Evolutionary conservation across 2,888 invertebrate genomes (phyloP), one percentile per base, ranked within the genome.

Genomic region (Cephus pulcher): DNA sequence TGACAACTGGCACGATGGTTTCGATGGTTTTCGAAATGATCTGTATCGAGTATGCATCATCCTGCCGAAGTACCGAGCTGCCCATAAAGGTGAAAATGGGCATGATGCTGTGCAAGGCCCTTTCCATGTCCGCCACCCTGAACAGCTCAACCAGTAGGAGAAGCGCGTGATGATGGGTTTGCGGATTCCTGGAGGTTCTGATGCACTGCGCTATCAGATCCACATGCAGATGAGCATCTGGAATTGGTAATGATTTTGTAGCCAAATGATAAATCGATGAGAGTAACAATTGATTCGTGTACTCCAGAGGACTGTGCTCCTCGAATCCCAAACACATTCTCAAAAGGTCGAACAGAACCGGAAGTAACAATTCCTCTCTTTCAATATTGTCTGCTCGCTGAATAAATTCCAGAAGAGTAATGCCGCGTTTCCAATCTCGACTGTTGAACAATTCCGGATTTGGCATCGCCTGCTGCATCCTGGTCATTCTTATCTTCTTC

Each of bases 61-160:
- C 99, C 85, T 98, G 97, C 12, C 98, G 94, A 1, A 99, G 93
- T 12, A 99, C 95, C 0, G 97, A 97, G 0, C 96, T 96, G 0
- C 99, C 99, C 95, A 99, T 98, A 89, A 99, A 99, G 0, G 99
- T 98, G 90, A 99, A 99, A 85, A 99, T 97, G 34, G 98, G 96
- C 95, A 99, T 98, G 4, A 98, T 96, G 87, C 98, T 97, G 88
- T 97, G 96, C 30, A 99, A 92, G 0, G 91, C 91, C 3, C 85
- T 84, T 30, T 88, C 87, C 1, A 90, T 82, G 15, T 91, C 87
- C 1, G 90, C 89, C 0, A 88, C 79, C 56, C 88, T 90, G 77
- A 91, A 86, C 0, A 91, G 76, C 71, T 91, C 90, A 0, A 99
- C 97, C 2, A 99, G 93, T 1, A 99, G 93, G 40, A 98, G 93